phyloP scores from a whole-genome alignment of 2,797 vertebrate species.

The Dallia pectoralis region DNA sequence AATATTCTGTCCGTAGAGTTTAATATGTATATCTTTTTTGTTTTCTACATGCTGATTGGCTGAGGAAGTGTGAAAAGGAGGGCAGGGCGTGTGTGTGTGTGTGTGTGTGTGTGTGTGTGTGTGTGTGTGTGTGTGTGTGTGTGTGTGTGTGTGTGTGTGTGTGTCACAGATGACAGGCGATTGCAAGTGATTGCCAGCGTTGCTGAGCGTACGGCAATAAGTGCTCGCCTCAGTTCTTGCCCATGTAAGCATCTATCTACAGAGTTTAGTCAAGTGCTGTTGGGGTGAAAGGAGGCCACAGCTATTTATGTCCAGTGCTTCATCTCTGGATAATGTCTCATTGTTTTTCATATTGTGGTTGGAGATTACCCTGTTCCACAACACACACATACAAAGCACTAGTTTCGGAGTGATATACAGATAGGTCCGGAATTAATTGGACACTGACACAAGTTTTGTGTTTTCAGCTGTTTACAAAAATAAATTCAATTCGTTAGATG shows the following conservation, averaged over 20 bases:
- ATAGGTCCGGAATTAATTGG: too few species aligned
- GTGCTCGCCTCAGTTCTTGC: background rate
- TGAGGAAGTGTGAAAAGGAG: background rate
- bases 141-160: background rate
- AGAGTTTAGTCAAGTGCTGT: background rate
- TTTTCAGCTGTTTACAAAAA: too few species aligned
- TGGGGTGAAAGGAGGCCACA: background rate
- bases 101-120: too few species aligned
- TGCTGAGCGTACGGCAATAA: background rate
- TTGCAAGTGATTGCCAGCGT: background rate
- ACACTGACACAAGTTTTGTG: too few species aligned
- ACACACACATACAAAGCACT: too few species aligned
- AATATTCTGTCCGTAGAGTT: background rate
- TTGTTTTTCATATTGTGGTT: background rate
- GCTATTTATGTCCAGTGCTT: background rate
- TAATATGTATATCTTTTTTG: background rate
- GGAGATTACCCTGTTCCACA: too few species aligned
- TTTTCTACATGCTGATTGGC: background rate
- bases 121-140: background rate
- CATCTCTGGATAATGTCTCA: background rate
- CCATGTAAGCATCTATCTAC: slow-evolving; percentile 5
- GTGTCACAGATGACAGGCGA: slow-evolving; percentile 1
- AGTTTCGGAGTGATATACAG: too few species aligned
- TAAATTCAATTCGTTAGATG: too few species aligned
- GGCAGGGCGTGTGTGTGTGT: background rate